These are phyloP conservation scores for Rhinoderma darwinii DNA, from an alignment of 2,113 vertebrate species.

Conservation along the genomic window DNA sequence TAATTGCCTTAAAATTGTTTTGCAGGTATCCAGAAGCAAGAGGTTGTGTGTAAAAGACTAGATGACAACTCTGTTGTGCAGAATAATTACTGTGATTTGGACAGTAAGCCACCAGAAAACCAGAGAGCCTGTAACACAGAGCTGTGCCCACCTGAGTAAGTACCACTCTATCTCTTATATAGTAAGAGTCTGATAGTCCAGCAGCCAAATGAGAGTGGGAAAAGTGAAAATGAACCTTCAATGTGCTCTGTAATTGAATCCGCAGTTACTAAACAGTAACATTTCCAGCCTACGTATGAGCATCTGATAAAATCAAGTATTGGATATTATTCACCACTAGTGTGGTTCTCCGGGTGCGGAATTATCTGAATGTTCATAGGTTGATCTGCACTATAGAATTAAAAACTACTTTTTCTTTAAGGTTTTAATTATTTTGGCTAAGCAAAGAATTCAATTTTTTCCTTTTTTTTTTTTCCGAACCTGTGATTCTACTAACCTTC, in stretches of 20 bases:
- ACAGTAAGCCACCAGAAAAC: conserved; percentile 92
- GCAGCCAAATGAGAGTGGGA: background rate
- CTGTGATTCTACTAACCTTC: no score
- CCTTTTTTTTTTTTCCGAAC: no score
- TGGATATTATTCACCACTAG: no score
- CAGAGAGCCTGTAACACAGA: conserved; percentile 93
- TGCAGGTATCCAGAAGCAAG: conserved; percentile 92
- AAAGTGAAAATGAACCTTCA: background rate
- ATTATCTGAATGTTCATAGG: no score
- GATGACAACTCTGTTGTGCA: conserved; percentile 94
- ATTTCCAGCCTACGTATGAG: background rate
- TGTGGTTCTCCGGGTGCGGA: no score
- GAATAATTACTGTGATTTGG: conserved; percentile 94
- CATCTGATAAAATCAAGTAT: background rate
- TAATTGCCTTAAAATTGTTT: conserved; percentile 54
- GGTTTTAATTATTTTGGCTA: no score
- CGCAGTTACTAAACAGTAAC: background rate
- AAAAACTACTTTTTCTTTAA: no score
- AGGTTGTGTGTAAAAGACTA: conserved; percentile 91
- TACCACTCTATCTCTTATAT: conserved; percentile 59
- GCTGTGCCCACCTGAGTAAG: conserved; percentile 98
- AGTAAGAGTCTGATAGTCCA: background rate
- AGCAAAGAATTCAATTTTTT: no score
- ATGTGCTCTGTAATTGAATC: background rate
- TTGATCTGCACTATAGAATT: no score